These are phyloP conservation scores for Macaca mulatta DNA, from an alignment of 2,113 vertebrate genomes.

Conservation along the genomic window DNA sequence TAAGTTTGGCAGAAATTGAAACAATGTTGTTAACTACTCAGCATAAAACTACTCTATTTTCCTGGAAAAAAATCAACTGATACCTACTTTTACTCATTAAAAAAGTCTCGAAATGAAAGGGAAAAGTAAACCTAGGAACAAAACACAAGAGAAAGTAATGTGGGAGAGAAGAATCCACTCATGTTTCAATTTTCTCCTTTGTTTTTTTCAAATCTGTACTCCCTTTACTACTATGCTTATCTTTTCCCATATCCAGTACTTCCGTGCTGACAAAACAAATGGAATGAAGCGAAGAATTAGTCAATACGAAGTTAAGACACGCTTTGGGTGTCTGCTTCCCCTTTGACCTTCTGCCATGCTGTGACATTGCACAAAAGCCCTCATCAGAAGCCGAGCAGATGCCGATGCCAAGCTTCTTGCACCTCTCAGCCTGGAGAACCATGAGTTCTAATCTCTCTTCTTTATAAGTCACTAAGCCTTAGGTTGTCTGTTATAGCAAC, in stretches of 20 bases:
- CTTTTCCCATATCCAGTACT: not conserved
- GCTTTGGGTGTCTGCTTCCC: not conserved
- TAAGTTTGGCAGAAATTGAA: not conserved
- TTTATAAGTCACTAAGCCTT: not conserved
- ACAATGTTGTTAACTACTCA: slow-evolving; percentile 7
- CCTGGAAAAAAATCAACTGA: not conserved
- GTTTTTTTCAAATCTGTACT: not conserved
- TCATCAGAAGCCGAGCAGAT: not conserved
- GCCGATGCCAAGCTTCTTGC: not conserved
- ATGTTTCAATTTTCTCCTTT: not conserved
- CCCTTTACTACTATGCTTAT: not conserved
- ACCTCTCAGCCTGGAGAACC: not conserved
- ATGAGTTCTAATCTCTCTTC: not conserved
- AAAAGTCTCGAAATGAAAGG: not conserved
- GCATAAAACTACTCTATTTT: not conserved
- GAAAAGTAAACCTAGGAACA: not conserved
- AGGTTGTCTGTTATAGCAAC: not conserved
- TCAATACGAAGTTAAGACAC: not conserved
- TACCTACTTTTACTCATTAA: not conserved
- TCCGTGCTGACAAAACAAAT: not conserved
- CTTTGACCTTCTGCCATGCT: not conserved
- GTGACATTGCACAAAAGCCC: not conserved
- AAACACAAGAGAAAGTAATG: not conserved
- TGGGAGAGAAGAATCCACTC: not conserved
- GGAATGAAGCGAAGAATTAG: not conserved